Conservation (phyloP, 2,888 invertebrate genomes). For the Linnaemya tessellans region DNA sequence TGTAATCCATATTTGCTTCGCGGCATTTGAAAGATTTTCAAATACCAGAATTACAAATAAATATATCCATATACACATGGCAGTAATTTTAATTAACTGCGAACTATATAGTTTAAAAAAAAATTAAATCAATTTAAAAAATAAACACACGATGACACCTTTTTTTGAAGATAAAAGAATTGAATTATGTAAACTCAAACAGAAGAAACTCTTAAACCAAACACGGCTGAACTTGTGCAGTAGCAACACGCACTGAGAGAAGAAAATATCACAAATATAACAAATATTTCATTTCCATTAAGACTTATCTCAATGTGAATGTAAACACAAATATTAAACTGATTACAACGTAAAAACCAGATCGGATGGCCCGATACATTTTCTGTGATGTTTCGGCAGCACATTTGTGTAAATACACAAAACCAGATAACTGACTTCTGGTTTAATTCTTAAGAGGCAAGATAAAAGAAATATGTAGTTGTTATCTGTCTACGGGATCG, state of each 20-base stretch:
- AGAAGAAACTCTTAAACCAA: conserved; percentile 15
- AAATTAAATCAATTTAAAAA: conserved; percentile 4
- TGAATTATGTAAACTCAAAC: conserved; percentile 19
- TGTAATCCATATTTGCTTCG: conserved; percentile 31
- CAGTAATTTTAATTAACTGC: conserved; percentile 24
- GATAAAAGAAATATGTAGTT: too few species aligned
- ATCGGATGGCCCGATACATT: not conserved
- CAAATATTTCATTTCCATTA: conserved; percentile 56
- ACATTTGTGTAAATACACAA: conserved; percentile 2
- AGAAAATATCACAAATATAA: conserved; percentile 19
- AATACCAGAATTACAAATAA: conserved; percentile 6
- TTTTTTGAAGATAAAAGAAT: conserved; percentile 43
- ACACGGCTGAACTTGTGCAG: conserved; percentile 1
- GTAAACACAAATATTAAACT: conserved; percentile 42
- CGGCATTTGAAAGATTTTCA: conserved; percentile 39
- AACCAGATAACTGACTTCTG: too few species aligned
- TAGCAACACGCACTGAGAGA: not conserved
- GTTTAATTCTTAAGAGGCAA: too few species aligned
- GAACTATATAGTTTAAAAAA: not conserved
- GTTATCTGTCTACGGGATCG: too few species aligned
- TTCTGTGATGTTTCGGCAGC: conserved; percentile 10
- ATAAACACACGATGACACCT: conserved; percentile 45
- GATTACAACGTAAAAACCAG: conserved; percentile 38
- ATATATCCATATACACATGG: not conserved
- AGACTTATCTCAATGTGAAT: conserved; percentile 57